These are phyloP conservation scores for Erpobdella octoculata DNA, from an alignment of 2,888 invertebrate species.

Conservation along the genomic window DNA sequence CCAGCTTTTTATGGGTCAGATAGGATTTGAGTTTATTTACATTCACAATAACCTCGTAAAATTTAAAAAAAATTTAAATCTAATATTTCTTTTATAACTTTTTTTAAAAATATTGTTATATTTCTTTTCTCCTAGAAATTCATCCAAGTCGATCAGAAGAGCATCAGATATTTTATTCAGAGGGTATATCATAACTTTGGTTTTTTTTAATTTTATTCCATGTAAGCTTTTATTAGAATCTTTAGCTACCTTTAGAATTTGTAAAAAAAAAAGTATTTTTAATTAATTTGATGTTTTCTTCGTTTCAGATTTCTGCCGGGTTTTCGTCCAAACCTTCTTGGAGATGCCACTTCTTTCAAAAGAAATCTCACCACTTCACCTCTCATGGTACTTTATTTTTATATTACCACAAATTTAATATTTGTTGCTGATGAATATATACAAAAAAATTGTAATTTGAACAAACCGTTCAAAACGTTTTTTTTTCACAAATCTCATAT, in stretches of 20 bases:
- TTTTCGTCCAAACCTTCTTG: constrained; percentile 21
- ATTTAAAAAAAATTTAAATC: no score
- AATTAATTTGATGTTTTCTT: no score
- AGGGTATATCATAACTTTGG: no score
- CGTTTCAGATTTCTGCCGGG: constrained; percentile 31
- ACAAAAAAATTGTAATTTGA: neutral
- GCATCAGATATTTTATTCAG: constrained; percentile 25
- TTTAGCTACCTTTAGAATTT: no score
- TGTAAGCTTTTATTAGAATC: no score
- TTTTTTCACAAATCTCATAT: no score
- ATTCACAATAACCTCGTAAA: neutral
- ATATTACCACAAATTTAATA: neutral
- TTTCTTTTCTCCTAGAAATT: constrained; percentile 11
- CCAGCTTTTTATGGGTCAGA: constrained; percentile 38
- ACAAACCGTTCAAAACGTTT: no score
- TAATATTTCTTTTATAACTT: no score
- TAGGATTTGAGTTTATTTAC: neutral
- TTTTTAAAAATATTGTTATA: no score
- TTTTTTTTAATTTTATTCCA: no score
- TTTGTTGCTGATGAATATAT: neutral
- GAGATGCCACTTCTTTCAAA: constrained; percentile 23
- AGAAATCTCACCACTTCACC: constrained; percentile 19
- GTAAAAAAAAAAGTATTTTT: no score
- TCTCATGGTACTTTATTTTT: constrained; percentile 5
- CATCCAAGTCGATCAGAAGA: constrained; percentile 24